A percentile compares a stretch with the other conserved stretches of the same genome.
phyloP scores from a whole-genome alignment of 1,140 invertebrate species.

The Tetragnatha versicolor region DNA sequence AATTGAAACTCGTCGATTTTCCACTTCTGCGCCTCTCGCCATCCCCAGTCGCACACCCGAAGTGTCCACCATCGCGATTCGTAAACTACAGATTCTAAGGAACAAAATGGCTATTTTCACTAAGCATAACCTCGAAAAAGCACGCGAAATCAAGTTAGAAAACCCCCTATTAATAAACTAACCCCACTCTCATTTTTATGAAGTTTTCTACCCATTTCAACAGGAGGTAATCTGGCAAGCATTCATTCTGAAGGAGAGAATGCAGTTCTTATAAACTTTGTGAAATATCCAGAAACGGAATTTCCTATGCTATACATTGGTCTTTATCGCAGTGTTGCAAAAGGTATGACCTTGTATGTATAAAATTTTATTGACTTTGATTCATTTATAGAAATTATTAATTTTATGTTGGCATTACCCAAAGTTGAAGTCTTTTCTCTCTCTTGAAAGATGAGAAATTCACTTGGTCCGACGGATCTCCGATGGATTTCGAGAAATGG shows the following conservation, averaged over 20 bases:
- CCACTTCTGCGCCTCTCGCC: too few species aligned
- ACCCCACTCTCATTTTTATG: neutral
- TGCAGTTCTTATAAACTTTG: neutral
- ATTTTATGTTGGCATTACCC: neutral
- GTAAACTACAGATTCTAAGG: too few species aligned
- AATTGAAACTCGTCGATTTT: too few species aligned
- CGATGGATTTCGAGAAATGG: constrained; percentile 24
- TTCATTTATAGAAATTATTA: neutral
- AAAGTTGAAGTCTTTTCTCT: neutral
- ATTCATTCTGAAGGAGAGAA: constrained; percentile 25
- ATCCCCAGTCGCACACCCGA: too few species aligned
- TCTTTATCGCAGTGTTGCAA: neutral
- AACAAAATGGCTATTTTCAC: too few species aligned
- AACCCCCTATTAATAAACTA: too few species aligned
- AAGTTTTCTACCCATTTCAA: neutral
- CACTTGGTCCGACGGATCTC: constrained; percentile 10
- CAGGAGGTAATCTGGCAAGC: constrained; percentile 1
- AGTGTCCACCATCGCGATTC: too few species aligned
- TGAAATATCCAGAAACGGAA: neutral
- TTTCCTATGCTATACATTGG: neutral
- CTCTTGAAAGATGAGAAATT: neutral
- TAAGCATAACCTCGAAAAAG: too few species aligned
- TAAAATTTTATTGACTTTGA: neutral
- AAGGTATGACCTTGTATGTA: neutral
- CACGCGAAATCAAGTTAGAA: too few species aligned